Conservation (phyloP, 1,140 invertebrate genomes). For the Ceratosolen solmsi region DNA sequence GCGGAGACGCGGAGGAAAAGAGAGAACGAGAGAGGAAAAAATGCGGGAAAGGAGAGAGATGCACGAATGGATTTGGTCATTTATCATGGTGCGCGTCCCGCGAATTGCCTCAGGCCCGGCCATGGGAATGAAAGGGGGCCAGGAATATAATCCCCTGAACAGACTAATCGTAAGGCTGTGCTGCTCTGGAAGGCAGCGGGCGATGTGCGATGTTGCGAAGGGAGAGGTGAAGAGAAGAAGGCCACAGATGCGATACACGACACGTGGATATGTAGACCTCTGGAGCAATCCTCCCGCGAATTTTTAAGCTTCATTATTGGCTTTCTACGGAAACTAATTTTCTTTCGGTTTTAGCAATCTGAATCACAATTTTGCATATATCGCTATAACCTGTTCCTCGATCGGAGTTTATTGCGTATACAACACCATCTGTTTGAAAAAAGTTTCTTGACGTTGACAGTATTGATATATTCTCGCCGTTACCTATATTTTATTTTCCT, state of each 20-base stretch:
- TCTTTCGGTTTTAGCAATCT: not conserved
- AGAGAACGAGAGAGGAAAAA: slow-evolving; percentile 22
- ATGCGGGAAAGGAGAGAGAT: slow-evolving; percentile 61
- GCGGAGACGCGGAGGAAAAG: slow-evolving; percentile 47
- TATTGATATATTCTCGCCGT: no score
- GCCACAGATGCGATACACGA: slow-evolving; percentile 8
- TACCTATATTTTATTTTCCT: no score
- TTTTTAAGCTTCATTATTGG: not conserved
- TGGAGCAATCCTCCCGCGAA: not conserved
- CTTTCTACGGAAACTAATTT: not conserved
- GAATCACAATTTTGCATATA: no score
- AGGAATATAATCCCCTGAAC: slow-evolving; percentile 70
- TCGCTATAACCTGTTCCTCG: no score
- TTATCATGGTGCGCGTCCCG: slow-evolving; percentile 66
- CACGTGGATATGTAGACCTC: not conserved
- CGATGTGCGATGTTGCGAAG: not conserved
- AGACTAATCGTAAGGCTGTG: slow-evolving; percentile 66
- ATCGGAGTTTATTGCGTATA: no score
- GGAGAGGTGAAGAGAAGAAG: slow-evolving; percentile 1
- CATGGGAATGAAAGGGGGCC: slow-evolving; percentile 61
- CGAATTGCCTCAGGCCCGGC: slow-evolving; percentile 62
- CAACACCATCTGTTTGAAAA: no score
- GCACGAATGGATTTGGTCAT: slow-evolving; percentile 72
- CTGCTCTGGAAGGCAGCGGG: not conserved
- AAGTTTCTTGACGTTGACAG: no score